Evolutionary conservation across 2,888 invertebrate genomes (phyloP).

Genomic region (Eristalis tenax): DNA sequence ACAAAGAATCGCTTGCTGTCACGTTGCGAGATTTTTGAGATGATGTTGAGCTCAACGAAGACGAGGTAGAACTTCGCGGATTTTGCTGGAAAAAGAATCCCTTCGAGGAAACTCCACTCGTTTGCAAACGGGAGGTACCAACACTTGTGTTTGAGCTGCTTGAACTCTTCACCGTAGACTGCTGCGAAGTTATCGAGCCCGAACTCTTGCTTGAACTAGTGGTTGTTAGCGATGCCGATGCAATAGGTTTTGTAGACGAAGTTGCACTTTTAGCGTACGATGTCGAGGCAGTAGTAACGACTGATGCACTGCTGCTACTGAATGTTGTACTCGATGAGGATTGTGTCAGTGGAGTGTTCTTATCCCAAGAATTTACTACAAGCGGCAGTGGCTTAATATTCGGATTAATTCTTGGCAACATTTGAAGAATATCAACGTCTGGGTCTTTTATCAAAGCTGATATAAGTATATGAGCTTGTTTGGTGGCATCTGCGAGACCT

Average conservation of each 20-base stretch:
- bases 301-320: slow-evolving; percentile 73
- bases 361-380: slow-evolving; percentile 80
- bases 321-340: slow-evolving; percentile 50
- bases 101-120: slow-evolving; percentile 79
- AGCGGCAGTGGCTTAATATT: slow-evolving; percentile 77
- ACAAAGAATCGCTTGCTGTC: slow-evolving; percentile 62
- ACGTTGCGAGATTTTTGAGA: slow-evolving; percentile 51
- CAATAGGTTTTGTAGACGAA: slow-evolving; percentile 75
- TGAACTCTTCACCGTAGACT: slow-evolving; percentile 27
- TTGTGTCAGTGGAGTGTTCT: slow-evolving; percentile 76
- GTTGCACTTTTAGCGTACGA: slow-evolving; percentile 74
- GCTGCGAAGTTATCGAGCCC: slow-evolving; percentile 34
- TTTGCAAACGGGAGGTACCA: slow-evolving; percentile 73
- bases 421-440: slow-evolving; percentile 93
- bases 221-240: slow-evolving; percentile 59
- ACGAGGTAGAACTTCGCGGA: slow-evolving; percentile 72
- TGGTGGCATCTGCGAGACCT: slow-evolving; percentile 94
- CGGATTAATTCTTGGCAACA: slow-evolving; percentile 86
- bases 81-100: slow-evolving; percentile 75
- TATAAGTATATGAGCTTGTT: slow-evolving; percentile 95
- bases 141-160: slow-evolving; percentile 24
- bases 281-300: slow-evolving; percentile 76
- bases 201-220: slow-evolving; percentile 43
- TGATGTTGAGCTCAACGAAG: slow-evolving; percentile 51
- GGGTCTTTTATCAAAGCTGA: slow-evolving; percentile 96